Percentiles rank a stretch among this genome's conserved stretches.
Evolutionary conservation across 2,888 invertebrate genomes (phyloP).

Genomic region (Achlya flavicornis): DNA sequence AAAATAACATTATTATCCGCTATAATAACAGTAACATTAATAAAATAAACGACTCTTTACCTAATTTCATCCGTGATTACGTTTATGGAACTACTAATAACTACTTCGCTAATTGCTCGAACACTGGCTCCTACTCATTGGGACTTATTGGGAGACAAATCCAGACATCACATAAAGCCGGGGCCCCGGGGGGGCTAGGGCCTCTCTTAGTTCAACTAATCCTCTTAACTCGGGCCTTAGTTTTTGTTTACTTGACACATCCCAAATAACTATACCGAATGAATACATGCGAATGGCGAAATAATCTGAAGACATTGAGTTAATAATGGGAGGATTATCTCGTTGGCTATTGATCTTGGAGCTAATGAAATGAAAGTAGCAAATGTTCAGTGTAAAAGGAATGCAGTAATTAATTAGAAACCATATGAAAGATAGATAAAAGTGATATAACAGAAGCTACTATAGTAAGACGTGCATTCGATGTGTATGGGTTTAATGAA

Average conservation of each 20-base stretch:
- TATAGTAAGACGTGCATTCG: no score
- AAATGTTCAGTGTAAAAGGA: background rate
- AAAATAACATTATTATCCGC: background rate
- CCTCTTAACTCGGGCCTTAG: slow-evolving; percentile 36
- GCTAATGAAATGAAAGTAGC: background rate
- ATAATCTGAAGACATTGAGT: slow-evolving; percentile 7
- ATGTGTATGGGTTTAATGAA: no score
- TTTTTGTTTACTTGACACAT: slow-evolving; percentile 34
- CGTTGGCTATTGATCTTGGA: background rate
- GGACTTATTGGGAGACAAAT: slow-evolving; percentile 31
- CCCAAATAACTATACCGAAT: slow-evolving; percentile 11
- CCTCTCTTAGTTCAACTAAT: slow-evolving; percentile 32
- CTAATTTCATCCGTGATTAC: slow-evolving; percentile 5
- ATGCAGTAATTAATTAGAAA: background rate
- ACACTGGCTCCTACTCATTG: slow-evolving; percentile 25
- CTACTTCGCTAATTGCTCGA: slow-evolving; percentile 13
- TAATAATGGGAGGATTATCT: no score
- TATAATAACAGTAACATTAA: background rate
- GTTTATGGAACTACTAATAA: background rate
- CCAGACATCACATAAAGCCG: slow-evolving; percentile 20
- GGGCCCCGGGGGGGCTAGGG: slow-evolving; percentile 19
- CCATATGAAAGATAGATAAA: background rate
- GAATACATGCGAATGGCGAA: slow-evolving; percentile 4
- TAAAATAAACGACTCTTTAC: background rate
- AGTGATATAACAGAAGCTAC: background rate